These are phyloP conservation scores for Strix aluco DNA, from an alignment of 2,113 vertebrate species.

Conservation along the genomic window DNA sequence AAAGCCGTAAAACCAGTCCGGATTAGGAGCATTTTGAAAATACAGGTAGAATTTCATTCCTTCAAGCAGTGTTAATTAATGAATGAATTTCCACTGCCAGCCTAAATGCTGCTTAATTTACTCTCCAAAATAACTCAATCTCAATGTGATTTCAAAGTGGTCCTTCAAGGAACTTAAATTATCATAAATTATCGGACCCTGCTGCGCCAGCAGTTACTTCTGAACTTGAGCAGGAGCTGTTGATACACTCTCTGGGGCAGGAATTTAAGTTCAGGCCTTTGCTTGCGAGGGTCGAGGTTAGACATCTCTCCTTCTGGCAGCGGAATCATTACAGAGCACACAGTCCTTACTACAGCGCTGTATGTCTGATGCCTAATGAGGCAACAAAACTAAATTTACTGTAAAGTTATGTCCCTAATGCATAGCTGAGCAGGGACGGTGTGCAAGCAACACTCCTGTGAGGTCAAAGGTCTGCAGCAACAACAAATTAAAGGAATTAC, in stretches of 20 bases:
- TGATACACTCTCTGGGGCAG: neutral
- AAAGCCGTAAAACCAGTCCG: neutral
- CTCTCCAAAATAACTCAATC: neutral
- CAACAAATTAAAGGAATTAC: neutral
- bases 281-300: neutral
- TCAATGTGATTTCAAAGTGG: neutral
- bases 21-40: neutral
- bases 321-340: neutral
- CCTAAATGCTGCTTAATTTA: constrained; percentile 22
- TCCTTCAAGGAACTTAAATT: constrained; percentile 3
- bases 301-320: neutral
- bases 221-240: neutral
- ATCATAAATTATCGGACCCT: neutral
- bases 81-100: constrained; percentile 17
- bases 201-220: neutral
- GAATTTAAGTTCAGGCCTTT: constrained; percentile 14
- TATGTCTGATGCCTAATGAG: constrained; percentile 9
- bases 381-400: constrained; percentile 11
- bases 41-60: neutral
- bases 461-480: constrained; percentile 3
- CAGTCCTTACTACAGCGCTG: neutral
- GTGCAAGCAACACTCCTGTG: neutral
- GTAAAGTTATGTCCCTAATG: neutral
- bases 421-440: neutral
- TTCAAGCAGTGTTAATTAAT: neutral